phyloP scores from a whole-genome alignment of 2,888 invertebrate species.

The Rugalucina vietnamica region DNA sequence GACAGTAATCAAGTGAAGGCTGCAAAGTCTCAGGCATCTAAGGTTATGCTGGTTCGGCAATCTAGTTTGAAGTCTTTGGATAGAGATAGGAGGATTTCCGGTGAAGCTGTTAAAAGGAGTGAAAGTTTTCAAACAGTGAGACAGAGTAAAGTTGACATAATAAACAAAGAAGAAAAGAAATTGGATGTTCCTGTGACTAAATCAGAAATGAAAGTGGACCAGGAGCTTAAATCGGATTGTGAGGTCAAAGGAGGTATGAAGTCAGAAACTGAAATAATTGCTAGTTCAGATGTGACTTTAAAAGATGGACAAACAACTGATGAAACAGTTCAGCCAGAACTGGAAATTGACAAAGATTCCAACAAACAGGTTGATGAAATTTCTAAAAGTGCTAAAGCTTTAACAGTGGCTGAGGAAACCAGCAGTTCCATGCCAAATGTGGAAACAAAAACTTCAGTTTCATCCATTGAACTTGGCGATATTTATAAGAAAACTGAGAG shows the following conservation, averaged over 20 bases:
- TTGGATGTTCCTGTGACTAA: neutral
- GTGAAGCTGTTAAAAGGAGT: slow-evolving; percentile 46
- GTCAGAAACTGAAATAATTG: neutral
- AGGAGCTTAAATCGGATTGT: neutral
- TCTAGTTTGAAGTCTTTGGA: slow-evolving; percentile 38
- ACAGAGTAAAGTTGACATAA: neutral
- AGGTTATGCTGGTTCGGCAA: slow-evolving; percentile 57
- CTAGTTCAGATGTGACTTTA: neutral
- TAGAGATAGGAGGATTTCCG: neutral
- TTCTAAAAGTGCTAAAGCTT: neutral
- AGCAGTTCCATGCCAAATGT: neutral
- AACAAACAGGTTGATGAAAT: neutral
- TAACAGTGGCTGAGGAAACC: neutral
- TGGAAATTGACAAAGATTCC: neutral
- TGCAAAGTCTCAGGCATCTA: slow-evolving; percentile 55
- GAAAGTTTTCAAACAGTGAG: slow-evolving; percentile 51
- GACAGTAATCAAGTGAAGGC: slow-evolving; percentile 35
- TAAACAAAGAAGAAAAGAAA: neutral
- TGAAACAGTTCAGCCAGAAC: neutral
- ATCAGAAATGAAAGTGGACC: neutral
- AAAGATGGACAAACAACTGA: neutral
- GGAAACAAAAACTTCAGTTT: neutral
- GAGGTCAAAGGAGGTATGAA: neutral
- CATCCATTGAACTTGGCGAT: neutral
- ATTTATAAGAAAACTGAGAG: neutral